Evolutionary conservation across 2,888 invertebrate genomes (phyloP), one percentile per base, ranked within the genome.

Genomic region (Caenorhabditis zanzibari): DNA sequence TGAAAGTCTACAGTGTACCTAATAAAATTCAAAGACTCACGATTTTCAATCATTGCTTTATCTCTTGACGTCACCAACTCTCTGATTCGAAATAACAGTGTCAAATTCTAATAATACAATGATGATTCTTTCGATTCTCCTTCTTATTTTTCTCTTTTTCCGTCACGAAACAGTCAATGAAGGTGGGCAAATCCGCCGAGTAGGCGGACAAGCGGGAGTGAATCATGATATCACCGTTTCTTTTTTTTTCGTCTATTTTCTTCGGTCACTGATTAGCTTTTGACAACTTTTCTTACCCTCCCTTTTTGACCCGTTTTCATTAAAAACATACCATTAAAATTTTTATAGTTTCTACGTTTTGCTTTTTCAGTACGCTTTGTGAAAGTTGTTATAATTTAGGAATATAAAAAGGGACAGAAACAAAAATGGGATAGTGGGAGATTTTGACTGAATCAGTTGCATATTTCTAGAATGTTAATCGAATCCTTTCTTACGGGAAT

Each of bases 241-340:
- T 66, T 38, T 56, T 22, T 32, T 38, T 38, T 41, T 64, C 49
- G 41, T 47, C 24, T 22, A 32, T 52, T 41, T 52, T 64, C 64
- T 41, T 19, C 47, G 56, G 56, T 63, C 79, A 71, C 79, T 79
- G 71, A 79, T 79, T 71, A 71, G 71, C 79, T 79, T 79, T 79
- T 71, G 52, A 68, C 76, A 61, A 61, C 61, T 54, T 56, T 32
- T 38, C 52, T 49, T 32, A 47, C 38, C 28, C 24, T 52, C 26
- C 58, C 16, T n/a, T 38, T 75, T 64, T 41, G 47, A 22, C 68
- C 68, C 76, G 49, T 76, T 76, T 76, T 76, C 56, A 66, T 49
- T 68, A 49, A 66, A 58, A 75, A 66, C 47, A 61, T 49, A 58
- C 54, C 32, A 66, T 66, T 66, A 66, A 64, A 26, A 54, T 66